Evolutionary conservation across 2,888 invertebrate species (phyloP), one percentile per base, ranked within the genome.

Genomic region (Conistra vaccinii): DNA sequence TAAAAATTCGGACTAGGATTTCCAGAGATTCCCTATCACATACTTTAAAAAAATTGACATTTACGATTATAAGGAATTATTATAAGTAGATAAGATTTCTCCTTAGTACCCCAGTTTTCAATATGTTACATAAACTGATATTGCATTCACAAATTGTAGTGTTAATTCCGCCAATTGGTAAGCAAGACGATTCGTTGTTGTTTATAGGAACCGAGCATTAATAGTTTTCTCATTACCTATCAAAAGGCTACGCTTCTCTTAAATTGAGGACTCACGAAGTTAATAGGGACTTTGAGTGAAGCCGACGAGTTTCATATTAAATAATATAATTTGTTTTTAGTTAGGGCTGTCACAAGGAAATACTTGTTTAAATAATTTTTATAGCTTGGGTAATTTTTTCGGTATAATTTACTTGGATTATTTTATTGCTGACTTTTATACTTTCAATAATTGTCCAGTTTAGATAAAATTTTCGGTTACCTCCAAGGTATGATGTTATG

Each of bases 181-280:
- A 39, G 0, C 35, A 35, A 35, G 35, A 35, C 3, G 35, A 35
- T 4, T 35, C 35, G 35, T 35, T 35, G 3, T 2, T 35, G 35
- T 35, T 35, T 35, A 35, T 35, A 39, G 9, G 39, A 39, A 39
- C 9, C 39, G 5, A n/a, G n/a, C n/a, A n/a, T n/a, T n/a, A n/a
- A n/a, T 53, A 45, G 51, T 78, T 39, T 48, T 68, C 77, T 82
- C 32, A 70, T 68, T 65, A 60, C 48, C 35, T n/a, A 66, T 77
- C 58, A 42, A 51, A 77, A 51, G 55, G 67, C 26, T 35, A 60
- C 53, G 29, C 42, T 69, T 55, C 68, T 63, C 32, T 1, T 63
- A 58, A 68, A 82, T 83, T 83, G 71, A 35, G 55, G 35, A 57
- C 45, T 78, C 65, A 78, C 78, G 60, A 78, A 58, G 61, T 68